Evolutionary conservation across 2,888 invertebrate species (phyloP), one percentile per base, ranked within the genome.

Genomic region (Fragum sueziense): DNA sequence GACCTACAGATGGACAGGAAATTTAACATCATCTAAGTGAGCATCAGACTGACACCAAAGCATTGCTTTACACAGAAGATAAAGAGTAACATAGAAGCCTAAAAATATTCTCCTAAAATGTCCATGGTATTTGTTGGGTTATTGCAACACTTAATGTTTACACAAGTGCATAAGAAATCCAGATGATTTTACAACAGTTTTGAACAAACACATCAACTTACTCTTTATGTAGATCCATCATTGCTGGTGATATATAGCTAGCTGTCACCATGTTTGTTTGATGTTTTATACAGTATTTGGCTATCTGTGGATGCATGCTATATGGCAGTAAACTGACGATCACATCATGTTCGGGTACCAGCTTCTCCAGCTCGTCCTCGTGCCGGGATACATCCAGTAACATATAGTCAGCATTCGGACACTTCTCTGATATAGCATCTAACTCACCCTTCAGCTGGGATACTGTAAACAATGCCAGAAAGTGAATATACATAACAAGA

Each of bases 191-290:
- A n/a, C n/a, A n/a, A n/a, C n/a, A n/a, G n/a, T n/a, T n/a, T 57
- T 20, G 25, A 25, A n/a, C n/a, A n/a, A n/a, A n/a, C n/a, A n/a
- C n/a, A n/a, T 41, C 41, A 22, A 88, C 95, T 94, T 90, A 96
- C 96, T 95, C 95, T 54, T 96, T 94, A 89, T 98, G 96, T 14
- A 98, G 93, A 0, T 95, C 95, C 88, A 95, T 95, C 88, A 99
- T 96, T 89, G 96, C 96, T 0, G 97, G 96, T 17, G 96, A 96
- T 74, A 97, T 95, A 90, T 99, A 99, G 80, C 98, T 98, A 0
- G 99, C 98, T 0, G 99, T 99, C 25, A 99, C 98, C 96, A 99
- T 95, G 92, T 99, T 97, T 0, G 96, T 96, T 81, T 96, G 95
- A 80, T 96, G 95, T n/a, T 95, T 95, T 70, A 99, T 96, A 92